These are phyloP conservation scores for Simalia tracyae DNA, from an alignment of 2,797 vertebrate genomes.

Conservation along the genomic window DNA sequence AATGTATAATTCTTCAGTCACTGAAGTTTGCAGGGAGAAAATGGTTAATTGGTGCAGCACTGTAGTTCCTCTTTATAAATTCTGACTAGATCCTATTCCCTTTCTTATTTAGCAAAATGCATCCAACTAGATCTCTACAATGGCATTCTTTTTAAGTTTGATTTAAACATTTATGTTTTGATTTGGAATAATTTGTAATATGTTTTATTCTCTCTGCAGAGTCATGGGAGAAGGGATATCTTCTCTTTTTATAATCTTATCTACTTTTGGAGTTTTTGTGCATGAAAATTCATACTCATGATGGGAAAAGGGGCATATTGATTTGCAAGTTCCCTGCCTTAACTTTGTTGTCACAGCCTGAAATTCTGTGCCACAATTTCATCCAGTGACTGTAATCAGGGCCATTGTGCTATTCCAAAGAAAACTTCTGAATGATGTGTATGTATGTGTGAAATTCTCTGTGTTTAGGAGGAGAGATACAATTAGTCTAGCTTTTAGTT, in stretches of 20 bases:
- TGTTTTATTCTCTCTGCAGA: slow-evolving; percentile 34
- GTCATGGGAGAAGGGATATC: slow-evolving; percentile 19
- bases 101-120: slow-evolving; percentile 2
- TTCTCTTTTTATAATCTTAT: neutral
- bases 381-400: neutral
- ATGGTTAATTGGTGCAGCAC: neutral
- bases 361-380: slow-evolving; percentile 17
- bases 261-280: slow-evolving; percentile 40
- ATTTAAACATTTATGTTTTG: neutral
- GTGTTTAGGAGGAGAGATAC: neutral
- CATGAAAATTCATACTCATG: slow-evolving; percentile 2
- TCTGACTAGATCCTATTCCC: neutral
- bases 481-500: neutral
- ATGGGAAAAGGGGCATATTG: neutral
- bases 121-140: neutral
- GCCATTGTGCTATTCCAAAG: neutral
- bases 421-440: slow-evolving; percentile 1
- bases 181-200: neutral
- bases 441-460: neutral
- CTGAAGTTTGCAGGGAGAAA: slow-evolving; percentile 31
- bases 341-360: neutral
- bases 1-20: neutral
- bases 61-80: neutral
- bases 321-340: neutral
- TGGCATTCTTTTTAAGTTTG: neutral